A percentile compares a stretch with the other conserved stretches of the same genome.
These are phyloP conservation scores for Pseudonaja textilis DNA, from an alignment of 2,113 vertebrate genomes.

Conservation along the genomic window DNA sequence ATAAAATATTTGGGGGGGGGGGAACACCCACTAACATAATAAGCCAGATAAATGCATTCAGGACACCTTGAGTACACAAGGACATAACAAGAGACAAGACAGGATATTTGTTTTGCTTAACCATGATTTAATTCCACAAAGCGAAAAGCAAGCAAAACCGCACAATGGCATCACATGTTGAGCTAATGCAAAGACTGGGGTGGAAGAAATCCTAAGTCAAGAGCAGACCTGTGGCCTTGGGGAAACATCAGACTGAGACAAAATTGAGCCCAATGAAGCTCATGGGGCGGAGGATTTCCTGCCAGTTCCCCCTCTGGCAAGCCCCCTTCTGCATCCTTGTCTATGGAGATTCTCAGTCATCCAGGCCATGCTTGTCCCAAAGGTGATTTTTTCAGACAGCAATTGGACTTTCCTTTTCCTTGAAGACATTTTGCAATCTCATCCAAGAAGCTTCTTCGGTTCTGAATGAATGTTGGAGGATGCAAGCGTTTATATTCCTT, in stretches of 20 bases:
- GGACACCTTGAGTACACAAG: not conserved
- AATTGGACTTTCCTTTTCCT: not conserved
- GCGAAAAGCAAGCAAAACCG: not conserved
- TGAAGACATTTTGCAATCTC: not conserved
- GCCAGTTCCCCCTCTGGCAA: not conserved
- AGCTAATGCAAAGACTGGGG: not conserved
- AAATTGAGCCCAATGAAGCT: not conserved
- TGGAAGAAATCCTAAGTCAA: not conserved
- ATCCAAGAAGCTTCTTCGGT: not conserved
- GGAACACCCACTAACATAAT: not conserved
- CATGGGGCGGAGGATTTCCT: not conserved
- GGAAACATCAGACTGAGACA: not conserved
- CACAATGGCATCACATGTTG: not conserved
- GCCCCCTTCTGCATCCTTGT: not conserved
- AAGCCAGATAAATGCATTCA: not conserved
- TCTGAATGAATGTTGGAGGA: not conserved
- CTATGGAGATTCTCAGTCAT: not conserved
- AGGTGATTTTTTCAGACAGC: not conserved
- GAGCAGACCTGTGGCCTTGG: not conserved
- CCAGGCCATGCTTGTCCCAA: not conserved
- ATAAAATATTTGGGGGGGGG: not conserved
- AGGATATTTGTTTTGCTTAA: not conserved
- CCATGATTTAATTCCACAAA: not conserved
- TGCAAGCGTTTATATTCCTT: not conserved
- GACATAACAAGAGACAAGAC: not conserved